Evolutionary conservation across 2,797 vertebrate genomes (phyloP), one percentile per base, ranked within the genome.

Genomic region (Ceyx erithaca): DNA sequence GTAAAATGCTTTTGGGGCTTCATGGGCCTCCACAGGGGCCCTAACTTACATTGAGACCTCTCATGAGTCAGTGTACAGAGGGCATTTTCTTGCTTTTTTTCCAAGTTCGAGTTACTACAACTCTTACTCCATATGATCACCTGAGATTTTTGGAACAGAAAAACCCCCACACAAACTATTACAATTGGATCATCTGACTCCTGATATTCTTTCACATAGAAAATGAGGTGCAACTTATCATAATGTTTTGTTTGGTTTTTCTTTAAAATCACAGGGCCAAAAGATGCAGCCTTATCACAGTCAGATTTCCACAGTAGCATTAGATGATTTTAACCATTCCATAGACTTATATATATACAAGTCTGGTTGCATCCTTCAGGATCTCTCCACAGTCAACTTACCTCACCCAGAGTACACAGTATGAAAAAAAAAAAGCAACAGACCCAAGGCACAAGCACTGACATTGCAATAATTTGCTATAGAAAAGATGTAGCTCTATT

Each of bases 271-370:
- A 68, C 5, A 45, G 2, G 54, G 19, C 14, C 68, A 64, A 69
- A 90, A 59, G 1, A 8, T 0, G 2, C 1, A 0, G 5, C 9
- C 46, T 14, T 46, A 25, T 51, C 13, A 19, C 6, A 8, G 25
- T 68, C 21, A 21, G 9, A 31, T 45, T 78, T 70, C 70, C 49
- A 55, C 26, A 69, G 43, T 40, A 40, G 37, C 37, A 40, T 40
- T 40, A 40, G 37, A 16, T 5, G 63, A 5, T 58, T 77, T 16
- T 19, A 66, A 30, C 2, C 0, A 41, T 63, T 80, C 75, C 48
- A 26, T 28, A n/a, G 11, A 58, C 7, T 70, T 73, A n/a, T n/a
- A n/a, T 51, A 26, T 22, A 46, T n/a, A 26, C 12, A 73, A 25
- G 35, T 71, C 22, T 49, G 3, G 5, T 30, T 68, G 25, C 25